Evolutionary conservation across 2,113 vertebrate species (phyloP).

Genomic region (Hippocampus abdominalis): DNA sequence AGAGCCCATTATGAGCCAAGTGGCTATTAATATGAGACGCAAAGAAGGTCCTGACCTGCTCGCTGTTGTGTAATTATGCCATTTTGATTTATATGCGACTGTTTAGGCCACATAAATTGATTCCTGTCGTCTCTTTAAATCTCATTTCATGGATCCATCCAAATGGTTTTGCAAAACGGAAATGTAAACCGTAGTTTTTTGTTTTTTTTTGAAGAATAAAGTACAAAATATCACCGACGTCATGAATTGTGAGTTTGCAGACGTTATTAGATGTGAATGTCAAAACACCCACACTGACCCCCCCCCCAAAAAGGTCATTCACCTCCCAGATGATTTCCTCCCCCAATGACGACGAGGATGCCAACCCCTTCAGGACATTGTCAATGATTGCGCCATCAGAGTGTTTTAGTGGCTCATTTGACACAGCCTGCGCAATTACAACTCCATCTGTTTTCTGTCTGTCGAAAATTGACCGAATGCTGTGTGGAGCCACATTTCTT

Average conservation of each 20-base stretch:
- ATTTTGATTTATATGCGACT: slow-evolving; percentile 47
- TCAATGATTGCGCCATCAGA: slow-evolving; percentile 49
- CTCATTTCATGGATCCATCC: slow-evolving; percentile 31
- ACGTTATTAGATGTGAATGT: neutral
- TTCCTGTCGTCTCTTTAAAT: slow-evolving; percentile 35
- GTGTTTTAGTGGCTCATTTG: slow-evolving; percentile 63
- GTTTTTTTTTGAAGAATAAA: neutral
- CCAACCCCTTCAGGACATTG: slow-evolving; percentile 28
- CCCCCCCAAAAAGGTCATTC: neutral
- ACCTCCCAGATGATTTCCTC: slow-evolving; percentile 14
- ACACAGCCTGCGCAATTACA: slow-evolving; percentile 60
- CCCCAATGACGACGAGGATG: slow-evolving; percentile 29
- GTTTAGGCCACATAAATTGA: slow-evolving; percentile 37
- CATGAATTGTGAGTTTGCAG: neutral
- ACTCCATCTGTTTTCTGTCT: slow-evolving; percentile 50
- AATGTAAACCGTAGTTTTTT: neutral
- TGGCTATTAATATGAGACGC: slow-evolving; percentile 26
- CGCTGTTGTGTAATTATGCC: slow-evolving; percentile 36
- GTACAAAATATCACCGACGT: neutral
- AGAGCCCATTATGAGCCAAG: slow-evolving; percentile 27
- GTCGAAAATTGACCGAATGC: slow-evolving; percentile 44
- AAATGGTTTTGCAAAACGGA: neutral
- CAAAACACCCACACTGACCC: neutral
- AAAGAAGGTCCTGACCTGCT: slow-evolving; percentile 29
- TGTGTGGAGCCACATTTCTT: slow-evolving; percentile 20